These are phyloP conservation scores for Vireo altiloquus DNA, from an alignment of 2,113 vertebrate species.

Conservation along the genomic window DNA sequence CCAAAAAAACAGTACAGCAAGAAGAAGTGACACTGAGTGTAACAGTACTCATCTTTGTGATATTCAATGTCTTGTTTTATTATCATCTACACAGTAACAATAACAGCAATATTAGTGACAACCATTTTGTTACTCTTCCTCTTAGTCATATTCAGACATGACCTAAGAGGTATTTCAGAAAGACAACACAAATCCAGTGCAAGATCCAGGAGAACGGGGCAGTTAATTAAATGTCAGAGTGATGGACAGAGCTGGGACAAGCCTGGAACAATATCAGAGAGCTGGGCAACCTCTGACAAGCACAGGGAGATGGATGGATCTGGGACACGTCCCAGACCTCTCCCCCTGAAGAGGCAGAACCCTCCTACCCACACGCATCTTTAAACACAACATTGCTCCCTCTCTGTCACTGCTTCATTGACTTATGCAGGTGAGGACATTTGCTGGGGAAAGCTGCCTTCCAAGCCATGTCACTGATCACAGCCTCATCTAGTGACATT, in stretches of 20 bases:
- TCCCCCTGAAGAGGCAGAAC: neutral
- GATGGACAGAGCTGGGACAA: conserved; percentile 56
- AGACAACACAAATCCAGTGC: neutral
- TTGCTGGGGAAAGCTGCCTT: neutral
- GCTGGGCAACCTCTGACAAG: conserved; percentile 51
- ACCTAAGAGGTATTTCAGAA: conserved; percentile 29
- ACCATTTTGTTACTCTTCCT: conserved; percentile 1
- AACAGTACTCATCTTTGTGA: neutral
- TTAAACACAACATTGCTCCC: neutral
- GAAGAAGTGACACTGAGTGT: neutral
- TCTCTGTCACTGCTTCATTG: neutral
- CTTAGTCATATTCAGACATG: neutral
- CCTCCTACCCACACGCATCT: neutral
- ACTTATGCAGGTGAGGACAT: neutral
- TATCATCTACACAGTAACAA: conserved; percentile 4
- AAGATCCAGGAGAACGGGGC: conserved; percentile 28
- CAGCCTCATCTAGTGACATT: neutral
- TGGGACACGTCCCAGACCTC: conserved; percentile 21
- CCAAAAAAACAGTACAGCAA: neutral
- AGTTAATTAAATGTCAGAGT: conserved; percentile 63
- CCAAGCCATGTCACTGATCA: neutral
- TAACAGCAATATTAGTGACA: conserved; percentile 22
- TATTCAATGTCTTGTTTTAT: conserved; percentile 26
- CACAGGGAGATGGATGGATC: conserved; percentile 18
- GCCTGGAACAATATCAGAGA: conserved; percentile 33